Evolutionary conservation across 1,140 invertebrate genomes (phyloP), one percentile per base, ranked within the genome.

Genomic region (Bemisia tabaci): DNA sequence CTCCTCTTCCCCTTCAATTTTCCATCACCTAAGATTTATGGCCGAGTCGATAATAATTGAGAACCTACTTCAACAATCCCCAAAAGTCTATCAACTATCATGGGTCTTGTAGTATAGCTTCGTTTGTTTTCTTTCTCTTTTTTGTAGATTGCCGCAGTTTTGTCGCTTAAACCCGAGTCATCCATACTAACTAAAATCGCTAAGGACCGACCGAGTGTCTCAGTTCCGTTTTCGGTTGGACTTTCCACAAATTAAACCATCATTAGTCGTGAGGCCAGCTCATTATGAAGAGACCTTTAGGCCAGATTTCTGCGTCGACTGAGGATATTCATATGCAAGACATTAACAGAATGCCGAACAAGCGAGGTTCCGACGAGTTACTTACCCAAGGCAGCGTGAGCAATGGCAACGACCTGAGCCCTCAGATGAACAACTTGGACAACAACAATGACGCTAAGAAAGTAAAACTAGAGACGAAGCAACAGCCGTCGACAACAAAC

Each of bases 401-500:
- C 85, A 94, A 94, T 83, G 92, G 92, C 73, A 89, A 91, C 78
- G 87, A 88, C 73, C 83, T 86, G 80, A 85, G 83, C 77, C 85
- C 85, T 23, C 63, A 65, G 22, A 22, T 22, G 17, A 89, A 89
- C 77, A 86, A 89, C 76, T 85, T 89, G 65, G 91, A 94, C 77
- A 92, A 94, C 79, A 94, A 94, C 81, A 95, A 94, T 82, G 89
- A 90, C 72, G 91, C 91, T 71, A 95, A 95, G 83, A 95, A 95
- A 86, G 92, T 94, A 80, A 85, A 48, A 17, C 17, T 48, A 48
- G 33, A 48, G 33, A 48, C 5, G 5, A 48, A 48, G 17, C 33
- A 48, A 48, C 33, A 77, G 86, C 87, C 72, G 79, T 74, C 70
- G 88, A 87, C 73, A 68, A 67, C 63, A 92, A 92, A 78, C 5